These are phyloP conservation scores for Cephus rjabovi DNA, from an alignment of 2,888 invertebrate species.

Conservation along the genomic window DNA sequence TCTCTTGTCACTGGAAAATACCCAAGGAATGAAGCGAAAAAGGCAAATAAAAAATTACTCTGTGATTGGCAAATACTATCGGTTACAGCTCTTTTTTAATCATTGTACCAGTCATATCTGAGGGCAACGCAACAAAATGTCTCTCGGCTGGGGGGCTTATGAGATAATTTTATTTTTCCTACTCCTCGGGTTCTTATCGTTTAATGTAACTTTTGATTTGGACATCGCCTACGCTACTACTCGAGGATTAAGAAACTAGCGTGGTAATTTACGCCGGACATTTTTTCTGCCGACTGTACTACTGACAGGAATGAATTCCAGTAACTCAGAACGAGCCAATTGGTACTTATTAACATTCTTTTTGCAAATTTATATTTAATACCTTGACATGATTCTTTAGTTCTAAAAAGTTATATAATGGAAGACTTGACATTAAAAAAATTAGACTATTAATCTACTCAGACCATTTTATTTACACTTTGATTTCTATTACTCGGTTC, in stretches of 20 bases:
- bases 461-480: neutral
- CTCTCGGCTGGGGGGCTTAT: neutral
- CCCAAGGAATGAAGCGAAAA: neutral
- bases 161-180: neutral
- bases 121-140: neutral
- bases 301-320: no score
- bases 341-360: neutral
- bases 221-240: neutral
- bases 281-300: neutral
- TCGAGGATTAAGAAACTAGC: neutral
- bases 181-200: neutral
- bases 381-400: neutral
- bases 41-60: neutral
- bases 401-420: neutral
- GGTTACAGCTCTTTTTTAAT: neutral
- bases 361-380: neutral
- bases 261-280: neutral
- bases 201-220: neutral
- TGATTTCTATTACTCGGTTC: neutral
- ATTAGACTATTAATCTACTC: neutral
- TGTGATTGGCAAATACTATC: neutral
- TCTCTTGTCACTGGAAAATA: neutral
- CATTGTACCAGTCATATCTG: neutral
- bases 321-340: neutral
- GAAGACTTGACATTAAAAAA: neutral